Percentiles rank a stretch among this genome's conserved stretches.
phyloP scores from a whole-genome alignment of 2,113 vertebrate species.

The Empidonax traillii region DNA sequence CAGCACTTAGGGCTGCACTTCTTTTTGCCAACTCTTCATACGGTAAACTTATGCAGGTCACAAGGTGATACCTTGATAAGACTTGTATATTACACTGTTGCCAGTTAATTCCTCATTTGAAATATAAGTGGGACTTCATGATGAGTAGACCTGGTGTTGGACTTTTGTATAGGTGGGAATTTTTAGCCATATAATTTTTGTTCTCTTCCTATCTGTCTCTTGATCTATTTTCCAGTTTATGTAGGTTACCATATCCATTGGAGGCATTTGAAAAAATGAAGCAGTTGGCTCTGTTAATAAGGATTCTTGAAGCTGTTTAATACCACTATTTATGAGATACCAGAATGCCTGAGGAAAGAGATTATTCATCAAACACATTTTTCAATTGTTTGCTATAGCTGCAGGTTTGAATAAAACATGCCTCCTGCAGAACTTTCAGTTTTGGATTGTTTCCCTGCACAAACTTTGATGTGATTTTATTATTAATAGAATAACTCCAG shows the following conservation, averaged over 20 bases:
- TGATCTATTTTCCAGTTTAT: not conserved
- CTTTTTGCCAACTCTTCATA: not conserved
- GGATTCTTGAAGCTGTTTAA: not conserved
- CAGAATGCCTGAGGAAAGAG: not conserved
- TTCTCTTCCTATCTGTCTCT: not conserved
- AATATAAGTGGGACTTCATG: not conserved
- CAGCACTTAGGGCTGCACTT: not conserved
- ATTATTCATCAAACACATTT: not conserved
- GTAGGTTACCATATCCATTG: not conserved
- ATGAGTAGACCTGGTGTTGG: not conserved
- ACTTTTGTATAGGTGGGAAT: not conserved
- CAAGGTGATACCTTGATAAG: not conserved
- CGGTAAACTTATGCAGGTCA: not conserved
- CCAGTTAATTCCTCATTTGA: not conserved
- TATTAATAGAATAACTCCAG: not conserved
- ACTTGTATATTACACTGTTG: not conserved
- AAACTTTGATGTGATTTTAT: not conserved
- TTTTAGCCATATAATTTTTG: not conserved
- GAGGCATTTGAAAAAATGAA: not conserved
- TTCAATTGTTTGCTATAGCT: not conserved
- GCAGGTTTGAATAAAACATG: not conserved
- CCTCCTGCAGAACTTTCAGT: not conserved
- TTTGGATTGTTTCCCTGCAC: not conserved
- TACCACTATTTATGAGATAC: not conserved
- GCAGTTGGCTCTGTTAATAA: not conserved